Percentiles rank a stretch among this genome's conserved stretches.
Evolutionary conservation across 2,113 vertebrate species (phyloP).

Genomic region (Okapia johnstoni): DNA sequence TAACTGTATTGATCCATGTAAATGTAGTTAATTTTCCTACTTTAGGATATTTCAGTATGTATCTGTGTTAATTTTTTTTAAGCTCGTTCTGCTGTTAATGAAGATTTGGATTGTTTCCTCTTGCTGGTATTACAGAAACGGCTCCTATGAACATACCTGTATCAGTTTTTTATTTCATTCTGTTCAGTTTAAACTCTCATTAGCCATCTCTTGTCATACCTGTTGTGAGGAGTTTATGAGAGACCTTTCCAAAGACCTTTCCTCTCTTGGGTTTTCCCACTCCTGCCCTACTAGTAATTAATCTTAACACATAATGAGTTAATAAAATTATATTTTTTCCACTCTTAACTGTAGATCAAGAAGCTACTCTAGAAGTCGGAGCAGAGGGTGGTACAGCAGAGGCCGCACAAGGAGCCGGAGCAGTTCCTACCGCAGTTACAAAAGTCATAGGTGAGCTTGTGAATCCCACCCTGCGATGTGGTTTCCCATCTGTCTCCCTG

Average conservation of each 20-base stretch:
- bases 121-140: not conserved
- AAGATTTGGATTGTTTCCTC: not conserved
- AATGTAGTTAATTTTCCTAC: not conserved
- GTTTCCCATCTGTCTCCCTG: not conserved
- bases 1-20: not conserved
- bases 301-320: not conserved
- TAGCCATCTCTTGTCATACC: not conserved
- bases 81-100: not conserved
- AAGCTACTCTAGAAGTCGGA: constrained; percentile 91
- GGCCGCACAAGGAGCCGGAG: constrained; percentile 87
- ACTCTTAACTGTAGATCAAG: constrained; percentile 75
- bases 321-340: not conserved
- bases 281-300: not conserved
- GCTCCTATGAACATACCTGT: not conserved
- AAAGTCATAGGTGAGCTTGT: constrained; percentile 75
- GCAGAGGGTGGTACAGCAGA: constrained; percentile 86
- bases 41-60: not conserved
- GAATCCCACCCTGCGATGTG: not conserved
- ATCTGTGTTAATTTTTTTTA: not conserved
- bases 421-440: constrained; percentile 90
- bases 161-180: not conserved
- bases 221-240: not conserved
- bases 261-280: not conserved
- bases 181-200: not conserved
- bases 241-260: not conserved